A percentile compares a stretch with the other conserved stretches of the same genome.
Evolutionary conservation across 2,888 invertebrate species (phyloP).

Genomic region (Andrena bucephala): DNA sequence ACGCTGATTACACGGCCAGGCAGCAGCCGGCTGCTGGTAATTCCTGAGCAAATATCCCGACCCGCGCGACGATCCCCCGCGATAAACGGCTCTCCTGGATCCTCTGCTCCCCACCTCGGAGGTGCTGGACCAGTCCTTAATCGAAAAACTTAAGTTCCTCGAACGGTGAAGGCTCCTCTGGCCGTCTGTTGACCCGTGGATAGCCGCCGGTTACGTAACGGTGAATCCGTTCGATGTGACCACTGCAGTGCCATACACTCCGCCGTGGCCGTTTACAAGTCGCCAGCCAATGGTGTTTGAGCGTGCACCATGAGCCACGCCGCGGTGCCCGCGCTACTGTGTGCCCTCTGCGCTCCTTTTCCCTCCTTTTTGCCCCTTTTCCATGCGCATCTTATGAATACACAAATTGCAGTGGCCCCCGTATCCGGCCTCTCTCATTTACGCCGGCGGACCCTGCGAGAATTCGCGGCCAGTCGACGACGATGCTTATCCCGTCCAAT

Average conservation of each 20-base stretch:
- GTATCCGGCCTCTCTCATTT: slow-evolving; percentile 30
- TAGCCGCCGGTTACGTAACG: slow-evolving; percentile 78
- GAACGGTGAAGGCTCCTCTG: slow-evolving; percentile 66
- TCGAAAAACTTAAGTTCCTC: slow-evolving; percentile 69
- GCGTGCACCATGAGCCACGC: slow-evolving; percentile 63
- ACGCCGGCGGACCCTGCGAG: slow-evolving; percentile 41
- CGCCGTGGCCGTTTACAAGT: slow-evolving; percentile 67
- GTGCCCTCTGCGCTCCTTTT: slow-evolving; percentile 36
- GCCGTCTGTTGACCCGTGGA: slow-evolving; percentile 72
- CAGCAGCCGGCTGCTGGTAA: slow-evolving; percentile 24
- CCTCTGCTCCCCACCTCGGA: slow-evolving; percentile 23
- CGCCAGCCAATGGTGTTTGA: slow-evolving; percentile 67
- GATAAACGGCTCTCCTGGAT: slow-evolving; percentile 28
- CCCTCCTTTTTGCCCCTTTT: slow-evolving; percentile 25
- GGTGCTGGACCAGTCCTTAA: slow-evolving; percentile 64
- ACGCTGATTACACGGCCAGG: slow-evolving; percentile 23
- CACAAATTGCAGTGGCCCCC: slow-evolving; percentile 68
- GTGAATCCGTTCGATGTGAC: slow-evolving; percentile 76
- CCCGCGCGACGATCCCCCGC: slow-evolving; percentile 39
- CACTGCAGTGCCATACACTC: slow-evolving; percentile 73
- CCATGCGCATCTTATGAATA: slow-evolving; percentile 70
- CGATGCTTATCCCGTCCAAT: neutral
- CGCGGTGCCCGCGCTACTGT: slow-evolving; percentile 40
- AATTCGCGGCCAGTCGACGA: slow-evolving; percentile 8
- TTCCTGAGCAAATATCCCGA: slow-evolving; percentile 34